Evolutionary conservation across 1,140 invertebrate species (phyloP).

Genomic region (Philaenus spumarius): DNA sequence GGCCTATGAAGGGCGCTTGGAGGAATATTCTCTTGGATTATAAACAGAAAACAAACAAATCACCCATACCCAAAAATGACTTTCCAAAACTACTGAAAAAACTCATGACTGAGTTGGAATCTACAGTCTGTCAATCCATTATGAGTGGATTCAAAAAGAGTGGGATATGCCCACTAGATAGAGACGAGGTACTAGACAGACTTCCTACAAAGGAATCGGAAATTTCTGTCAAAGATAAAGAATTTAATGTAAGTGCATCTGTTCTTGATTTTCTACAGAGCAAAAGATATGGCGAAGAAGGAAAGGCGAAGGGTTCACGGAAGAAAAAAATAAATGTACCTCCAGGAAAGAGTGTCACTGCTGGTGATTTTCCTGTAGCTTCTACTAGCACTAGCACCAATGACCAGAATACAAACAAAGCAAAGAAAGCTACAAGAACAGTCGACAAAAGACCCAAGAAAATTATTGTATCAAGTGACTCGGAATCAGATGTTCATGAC

Average conservation of each 20-base stretch:
- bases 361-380: neutral
- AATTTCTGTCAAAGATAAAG: neutral
- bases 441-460: neutral
- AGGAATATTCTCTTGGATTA: slow-evolving; percentile 30
- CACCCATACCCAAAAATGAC: slow-evolving; percentile 2
- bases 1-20: slow-evolving; percentile 34
- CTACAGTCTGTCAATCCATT: neutral
- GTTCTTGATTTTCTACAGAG: slow-evolving; percentile 1
- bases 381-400: neutral
- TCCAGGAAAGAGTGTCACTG: slow-evolving; percentile 1
- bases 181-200: neutral
- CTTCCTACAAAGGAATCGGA: neutral
- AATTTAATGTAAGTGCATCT: neutral
- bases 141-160: neutral
- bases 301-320: neutral
- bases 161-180: neutral
- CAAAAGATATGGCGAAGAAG: neutral
- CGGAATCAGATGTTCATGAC: neutral
- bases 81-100: slow-evolving; percentile 1
- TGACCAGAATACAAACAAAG: neutral
- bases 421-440: neutral
- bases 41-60: slow-evolving; percentile 20
- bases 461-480: neutral
- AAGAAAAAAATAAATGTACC: slow-evolving; percentile 13
- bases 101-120: neutral